Conservation (phyloP, 2,113 vertebrate species). For the Rattus norvegicus region GRCr8 NC_086019.1:15919501-15920000, state of each 20-base stretch:
- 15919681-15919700: constrained; percentile 74
- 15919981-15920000: not conserved
- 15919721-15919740: constrained; percentile 69
- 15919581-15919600: constrained; percentile 72
- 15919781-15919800: constrained; percentile 60
- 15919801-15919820: not conserved
- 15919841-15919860: not conserved
- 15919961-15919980: constrained; percentile 36
- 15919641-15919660: constrained; percentile 47
- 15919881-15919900: not conserved
- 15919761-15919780: constrained; percentile 25
- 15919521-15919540: not conserved
- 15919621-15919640: constrained; percentile 53
- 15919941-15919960: constrained; percentile 43
- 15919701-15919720: constrained; percentile 69
- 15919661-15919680: constrained; percentile 36
- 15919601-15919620: constrained; percentile 40
- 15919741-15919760: constrained; percentile 72
- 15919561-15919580: not conserved
- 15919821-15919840: not conserved
- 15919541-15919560: not conserved
- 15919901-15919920: not conserved
- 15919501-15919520: not conserved
- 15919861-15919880: not conserved
- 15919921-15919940: constrained; percentile 22